phyloP scores from a whole-genome alignment of 2,113 vertebrate species.

The Hyaena hyaena region DNA sequence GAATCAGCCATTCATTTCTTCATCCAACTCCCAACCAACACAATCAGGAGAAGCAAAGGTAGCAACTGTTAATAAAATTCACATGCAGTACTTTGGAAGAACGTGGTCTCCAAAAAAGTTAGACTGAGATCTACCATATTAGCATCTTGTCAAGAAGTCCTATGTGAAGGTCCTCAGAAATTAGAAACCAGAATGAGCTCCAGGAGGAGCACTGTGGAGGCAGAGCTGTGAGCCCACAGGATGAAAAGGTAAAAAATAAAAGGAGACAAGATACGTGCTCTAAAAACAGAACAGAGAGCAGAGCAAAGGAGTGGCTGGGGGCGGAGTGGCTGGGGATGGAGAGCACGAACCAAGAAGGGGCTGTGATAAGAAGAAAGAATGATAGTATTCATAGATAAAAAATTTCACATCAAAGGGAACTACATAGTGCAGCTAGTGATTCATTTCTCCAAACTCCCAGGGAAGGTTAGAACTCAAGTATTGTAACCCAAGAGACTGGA shows the following conservation, averaged over 20 bases:
- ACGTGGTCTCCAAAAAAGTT: not conserved
- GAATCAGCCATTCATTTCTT: not conserved
- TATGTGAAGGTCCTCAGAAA: not conserved
- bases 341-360: not conserved
- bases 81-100: not conserved
- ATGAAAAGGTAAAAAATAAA: not conserved
- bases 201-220: accelerated
- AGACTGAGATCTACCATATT: not conserved
- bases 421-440: not conserved
- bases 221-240: not conserved
- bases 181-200: not conserved
- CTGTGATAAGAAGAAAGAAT: not conserved
- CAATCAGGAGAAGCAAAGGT: conserved; percentile 26
- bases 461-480: not conserved
- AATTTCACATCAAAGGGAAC: not conserved
- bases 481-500: not conserved
- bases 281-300: not conserved
- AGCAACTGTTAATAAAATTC: conserved; percentile 22
- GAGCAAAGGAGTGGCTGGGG: no score
- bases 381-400: not conserved
- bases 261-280: not conserved
- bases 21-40: conserved; percentile 31
- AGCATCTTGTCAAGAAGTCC: not conserved
- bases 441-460: not conserved
- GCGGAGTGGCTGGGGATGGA: accelerated